Evolutionary conservation across 2,888 invertebrate species (phyloP), one percentile per base, ranked within the genome.

Genomic region (Poecilus cupreus): DNA sequence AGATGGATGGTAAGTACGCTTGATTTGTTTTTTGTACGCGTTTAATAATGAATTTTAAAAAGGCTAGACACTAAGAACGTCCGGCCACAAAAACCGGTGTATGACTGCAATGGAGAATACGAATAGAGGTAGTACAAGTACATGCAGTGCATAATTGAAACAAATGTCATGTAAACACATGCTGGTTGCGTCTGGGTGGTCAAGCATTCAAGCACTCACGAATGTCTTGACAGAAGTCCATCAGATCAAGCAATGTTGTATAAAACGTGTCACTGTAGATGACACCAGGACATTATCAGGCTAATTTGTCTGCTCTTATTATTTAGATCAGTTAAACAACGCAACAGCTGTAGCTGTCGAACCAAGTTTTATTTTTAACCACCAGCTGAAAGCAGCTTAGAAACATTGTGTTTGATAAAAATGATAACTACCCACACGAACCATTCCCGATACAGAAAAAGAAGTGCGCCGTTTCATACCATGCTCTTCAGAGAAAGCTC

Each of bases 121-220:
- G 26, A 10, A 60, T 60, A 26, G 26, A 60, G 26, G 60, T 68
- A 37, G 18, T 60, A 37, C 37, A 77, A 57, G 37, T 20, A 60
- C 18, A 43, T 72, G 43, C 5, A 43, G 22, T 11, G 10, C 37
- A 18, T 68, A 68, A 68, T 68, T 46, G 46, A 72, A 46, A 72
- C 72, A 72, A 43, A 72, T 72, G 24, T 68, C 39, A 37, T 68
- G 68, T 68, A 46, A 46, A 46, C 22, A 46, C 37, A 72, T 80
- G 72, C 80, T 80, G 80, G 80, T 72, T 22, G 22, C 43, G 20
- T 24, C 72, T 80, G 80, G 70, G 80, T 80, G 72, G 80, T 80
- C 72, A 20, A 13, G 10, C 37, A 51, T 26, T 24, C 49, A 79
- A 39, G 18, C 39, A 39, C 18, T 20, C 20, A 43, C 16, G 22